A percentile compares a stretch with the other conserved stretches of the same genome.
These are phyloP conservation scores for Poliocrania exsul DNA, from an alignment of 2,797 vertebrate genomes.

Conservation along the genomic window DNA sequence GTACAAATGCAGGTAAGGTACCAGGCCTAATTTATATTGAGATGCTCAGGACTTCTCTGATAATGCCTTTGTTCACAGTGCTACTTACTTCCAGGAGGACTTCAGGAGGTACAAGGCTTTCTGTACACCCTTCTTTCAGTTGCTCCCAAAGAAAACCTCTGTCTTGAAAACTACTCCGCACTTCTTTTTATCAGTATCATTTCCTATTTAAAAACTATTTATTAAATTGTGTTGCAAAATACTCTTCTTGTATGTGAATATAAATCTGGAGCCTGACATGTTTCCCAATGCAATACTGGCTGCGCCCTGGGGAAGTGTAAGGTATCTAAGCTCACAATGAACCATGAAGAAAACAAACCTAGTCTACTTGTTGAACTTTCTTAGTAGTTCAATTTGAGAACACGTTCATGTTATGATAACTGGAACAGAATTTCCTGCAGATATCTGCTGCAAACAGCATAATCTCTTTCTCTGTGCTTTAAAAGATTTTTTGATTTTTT, in stretches of 20 bases:
- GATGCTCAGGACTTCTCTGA: neutral
- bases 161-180: neutral
- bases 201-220: slow-evolving; percentile 15
- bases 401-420: neutral
- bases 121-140: neutral
- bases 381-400: neutral
- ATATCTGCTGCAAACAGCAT: neutral
- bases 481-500: neutral
- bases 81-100: neutral
- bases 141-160: neutral
- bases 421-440: neutral
- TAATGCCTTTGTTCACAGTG: neutral
- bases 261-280: neutral
- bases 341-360: neutral
- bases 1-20: neutral
- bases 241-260: slow-evolving; percentile 1
- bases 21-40: neutral
- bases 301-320: neutral
- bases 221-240: neutral
- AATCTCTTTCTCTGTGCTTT: neutral
- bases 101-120: neutral
- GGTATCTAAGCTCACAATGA: neutral
- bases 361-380: slow-evolving; percentile 9
- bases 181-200: neutral
- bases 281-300: neutral